Evolutionary conservation across 2,113 vertebrate genomes (phyloP).

Genomic region (Phaethornis superciliosus): DNA sequence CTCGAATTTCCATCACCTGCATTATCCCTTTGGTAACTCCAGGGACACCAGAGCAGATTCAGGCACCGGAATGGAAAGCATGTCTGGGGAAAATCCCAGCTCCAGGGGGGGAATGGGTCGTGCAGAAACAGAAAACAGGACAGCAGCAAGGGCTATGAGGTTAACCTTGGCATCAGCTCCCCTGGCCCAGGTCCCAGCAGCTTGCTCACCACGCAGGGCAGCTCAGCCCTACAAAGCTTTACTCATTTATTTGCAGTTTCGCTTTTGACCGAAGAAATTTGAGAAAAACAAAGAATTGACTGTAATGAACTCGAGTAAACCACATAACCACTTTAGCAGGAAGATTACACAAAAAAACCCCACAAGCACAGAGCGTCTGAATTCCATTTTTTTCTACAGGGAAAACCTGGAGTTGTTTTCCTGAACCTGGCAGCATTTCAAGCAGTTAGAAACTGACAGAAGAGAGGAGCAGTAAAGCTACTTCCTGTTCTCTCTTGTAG

Average conservation of each 20-base stretch:
- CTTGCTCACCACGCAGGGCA: fast-evolving
- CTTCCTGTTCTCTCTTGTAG: neutral
- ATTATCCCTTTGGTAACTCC: neutral
- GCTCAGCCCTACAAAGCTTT: neutral
- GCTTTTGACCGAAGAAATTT: fast-evolving
- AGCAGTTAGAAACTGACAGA: neutral
- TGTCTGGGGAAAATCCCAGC: neutral
- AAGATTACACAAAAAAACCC: neutral
- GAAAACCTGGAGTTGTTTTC: neutral
- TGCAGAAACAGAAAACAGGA: neutral
- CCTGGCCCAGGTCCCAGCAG: neutral
- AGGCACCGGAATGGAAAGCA: neutral
- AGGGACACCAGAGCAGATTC: neutral
- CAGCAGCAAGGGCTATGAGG: neutral
- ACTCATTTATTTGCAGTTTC: neutral
- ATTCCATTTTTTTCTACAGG: neutral
- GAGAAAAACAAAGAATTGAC: neutral
- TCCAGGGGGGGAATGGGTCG: neutral
- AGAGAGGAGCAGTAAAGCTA: neutral
- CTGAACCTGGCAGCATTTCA: neutral
- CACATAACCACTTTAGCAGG: neutral
- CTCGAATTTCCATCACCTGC: neutral
- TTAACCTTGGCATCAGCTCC: neutral
- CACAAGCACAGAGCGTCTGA: neutral
- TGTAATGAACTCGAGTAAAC: neutral